Conservation (phyloP, 2,888 invertebrate species). For the Calephelis perditalis region DNA sequence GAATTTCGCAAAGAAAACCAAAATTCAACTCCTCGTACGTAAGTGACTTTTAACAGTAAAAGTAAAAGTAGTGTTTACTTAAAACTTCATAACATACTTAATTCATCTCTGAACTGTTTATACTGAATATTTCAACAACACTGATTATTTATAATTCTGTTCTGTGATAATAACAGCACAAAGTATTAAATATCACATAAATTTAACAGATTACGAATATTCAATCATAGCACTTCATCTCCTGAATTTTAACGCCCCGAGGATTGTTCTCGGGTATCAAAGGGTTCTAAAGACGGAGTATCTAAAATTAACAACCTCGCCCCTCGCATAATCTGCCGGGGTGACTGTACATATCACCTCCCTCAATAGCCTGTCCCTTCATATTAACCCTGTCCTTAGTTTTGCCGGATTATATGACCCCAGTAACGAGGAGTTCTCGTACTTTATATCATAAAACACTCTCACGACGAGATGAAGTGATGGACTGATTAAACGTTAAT, state of each 20-base stretch:
- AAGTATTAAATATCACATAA: background rate
- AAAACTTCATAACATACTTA: too few species aligned
- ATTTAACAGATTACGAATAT: conserved; percentile 4
- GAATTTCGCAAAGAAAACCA: too few species aligned
- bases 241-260: conserved; percentile 10
- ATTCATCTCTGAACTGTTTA: too few species aligned
- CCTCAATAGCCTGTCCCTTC: conserved; percentile 62
- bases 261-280: conserved; percentile 32
- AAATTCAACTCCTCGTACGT: too few species aligned
- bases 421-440: conserved; percentile 41
- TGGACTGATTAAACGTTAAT: conserved; percentile 26
- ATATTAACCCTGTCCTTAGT: conserved; percentile 56
- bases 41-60: too few species aligned
- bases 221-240: conserved; percentile 9
- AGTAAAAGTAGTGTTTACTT: too few species aligned
- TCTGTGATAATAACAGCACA: too few species aligned
- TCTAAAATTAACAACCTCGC: conserved; percentile 58
- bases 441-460: conserved; percentile 41
- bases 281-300: conserved; percentile 42
- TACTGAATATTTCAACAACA: too few species aligned
- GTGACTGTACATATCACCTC: conserved; percentile 59
- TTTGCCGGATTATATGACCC: conserved; percentile 48
- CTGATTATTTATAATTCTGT: too few species aligned
- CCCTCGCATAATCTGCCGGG: conserved; percentile 57
- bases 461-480: conserved; percentile 35